Evolutionary conservation across 1,140 invertebrate genomes (phyloP).

Genomic region (Papilio polyxenes): DNA sequence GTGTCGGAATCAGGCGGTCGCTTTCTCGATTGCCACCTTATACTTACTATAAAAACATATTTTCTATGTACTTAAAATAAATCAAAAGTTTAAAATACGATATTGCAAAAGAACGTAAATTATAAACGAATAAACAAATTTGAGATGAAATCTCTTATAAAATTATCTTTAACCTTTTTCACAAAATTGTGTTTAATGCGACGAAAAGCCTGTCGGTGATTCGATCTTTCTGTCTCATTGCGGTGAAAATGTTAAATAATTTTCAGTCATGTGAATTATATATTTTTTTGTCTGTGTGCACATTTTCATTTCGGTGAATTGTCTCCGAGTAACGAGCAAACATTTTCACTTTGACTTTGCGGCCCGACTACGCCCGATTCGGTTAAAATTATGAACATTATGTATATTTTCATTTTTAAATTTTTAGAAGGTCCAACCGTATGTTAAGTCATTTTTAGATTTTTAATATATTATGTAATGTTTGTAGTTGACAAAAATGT

Average conservation of each 20-base stretch:
- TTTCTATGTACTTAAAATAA: too few species aligned
- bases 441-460: too few species aligned
- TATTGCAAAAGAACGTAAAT: background rate
- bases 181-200: background rate
- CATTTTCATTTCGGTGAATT: conserved; percentile 18
- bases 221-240: conserved; percentile 8
- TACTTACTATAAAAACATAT: too few species aligned
- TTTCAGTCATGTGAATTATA: background rate
- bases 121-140: background rate
- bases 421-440: background rate
- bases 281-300: conserved; percentile 19
- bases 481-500: too few species aligned
- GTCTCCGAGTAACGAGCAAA: conserved; percentile 21
- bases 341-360: conserved; percentile 13
- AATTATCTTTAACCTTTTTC: background rate
- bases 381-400: background rate
- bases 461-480: too few species aligned
- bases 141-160: background rate
- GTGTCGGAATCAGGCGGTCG: too few species aligned
- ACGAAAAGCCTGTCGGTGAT: background rate
- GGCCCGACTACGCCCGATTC: background rate
- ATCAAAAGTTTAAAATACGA: background rate
- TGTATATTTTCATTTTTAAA: background rate
- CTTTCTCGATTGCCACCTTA: background rate
- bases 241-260: conserved; percentile 10